A percentile compares a stretch with the other conserved stretches of the same genome.
Conservation (phyloP, 2,888 invertebrate genomes). For the Hypomecis atomaria region DNA sequence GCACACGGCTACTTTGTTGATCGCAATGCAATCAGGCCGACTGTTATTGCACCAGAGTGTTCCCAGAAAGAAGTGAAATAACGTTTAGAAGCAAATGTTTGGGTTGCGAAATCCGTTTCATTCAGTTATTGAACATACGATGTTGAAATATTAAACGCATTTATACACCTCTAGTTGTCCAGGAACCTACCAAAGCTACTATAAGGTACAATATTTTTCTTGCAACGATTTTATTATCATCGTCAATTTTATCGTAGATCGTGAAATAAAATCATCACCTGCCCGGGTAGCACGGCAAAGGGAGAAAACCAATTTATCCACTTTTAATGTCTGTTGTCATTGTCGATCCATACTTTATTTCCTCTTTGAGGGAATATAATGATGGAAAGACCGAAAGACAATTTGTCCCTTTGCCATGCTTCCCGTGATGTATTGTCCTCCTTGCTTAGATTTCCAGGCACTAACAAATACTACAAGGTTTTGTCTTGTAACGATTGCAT, state of each 20-base stretch:
- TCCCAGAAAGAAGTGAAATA: slow-evolving; percentile 32
- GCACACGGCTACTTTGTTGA: slow-evolving; percentile 28
- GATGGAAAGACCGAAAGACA: no score
- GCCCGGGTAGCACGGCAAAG: no score
- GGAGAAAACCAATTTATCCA: no score
- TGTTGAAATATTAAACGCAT: slow-evolving; percentile 5
- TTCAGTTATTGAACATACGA: slow-evolving; percentile 25
- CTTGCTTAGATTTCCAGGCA: no score
- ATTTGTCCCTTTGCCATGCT: no score
- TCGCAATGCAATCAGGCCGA: slow-evolving; percentile 34
- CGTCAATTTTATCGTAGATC: no score
- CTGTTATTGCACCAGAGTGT: slow-evolving; percentile 36
- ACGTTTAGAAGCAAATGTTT: slow-evolving; percentile 23
- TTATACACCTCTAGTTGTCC: neutral
- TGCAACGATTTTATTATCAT: no score
- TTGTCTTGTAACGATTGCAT: neutral
- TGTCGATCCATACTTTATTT: no score
- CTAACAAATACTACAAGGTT: neutral
- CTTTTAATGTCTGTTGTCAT: no score
- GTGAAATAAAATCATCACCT: no score
- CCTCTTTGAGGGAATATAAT: no score
- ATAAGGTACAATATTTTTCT: neutral
- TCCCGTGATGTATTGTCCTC: no score
- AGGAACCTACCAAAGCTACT: neutral
- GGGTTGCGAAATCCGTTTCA: slow-evolving; percentile 27